Conservation (phyloP, 2,888 invertebrate species). For the Microplitis deprimator region DNA sequence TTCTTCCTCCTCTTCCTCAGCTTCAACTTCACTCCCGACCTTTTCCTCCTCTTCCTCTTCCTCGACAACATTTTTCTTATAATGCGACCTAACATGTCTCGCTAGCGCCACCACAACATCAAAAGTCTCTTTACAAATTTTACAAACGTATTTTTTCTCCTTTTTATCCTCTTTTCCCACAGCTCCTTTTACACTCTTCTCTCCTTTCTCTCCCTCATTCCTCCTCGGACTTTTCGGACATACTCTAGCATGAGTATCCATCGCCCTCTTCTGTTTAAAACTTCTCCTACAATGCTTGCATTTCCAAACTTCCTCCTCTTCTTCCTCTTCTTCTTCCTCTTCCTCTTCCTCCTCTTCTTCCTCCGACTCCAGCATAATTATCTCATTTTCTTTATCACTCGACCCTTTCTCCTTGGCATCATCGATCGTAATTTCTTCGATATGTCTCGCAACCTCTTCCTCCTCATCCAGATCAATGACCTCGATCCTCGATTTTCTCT, state of each 20-base stretch:
- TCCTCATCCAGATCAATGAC: conserved; percentile 60
- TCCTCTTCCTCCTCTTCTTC: conserved; percentile 57
- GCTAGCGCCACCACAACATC: conserved; percentile 66
- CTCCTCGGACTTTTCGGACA: conserved; percentile 60
- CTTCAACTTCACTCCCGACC: conserved; percentile 18
- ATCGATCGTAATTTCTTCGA: conserved; percentile 64
- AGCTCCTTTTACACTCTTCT: conserved; percentile 32
- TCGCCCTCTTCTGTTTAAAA: conserved; percentile 61
- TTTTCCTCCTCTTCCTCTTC: conserved; percentile 18
- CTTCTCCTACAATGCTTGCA: conserved; percentile 62
- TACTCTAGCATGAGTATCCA: conserved; percentile 62
- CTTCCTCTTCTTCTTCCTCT: conserved; percentile 1
- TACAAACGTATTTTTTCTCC: conserved; percentile 63
- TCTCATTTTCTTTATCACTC: conserved; percentile 68
- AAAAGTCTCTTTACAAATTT: conserved; percentile 65
- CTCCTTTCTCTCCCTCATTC: conserved; percentile 45
- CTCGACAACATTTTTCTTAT: conserved; percentile 13
- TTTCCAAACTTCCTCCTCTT: conserved; percentile 50
- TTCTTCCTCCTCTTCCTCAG: conserved; percentile 16
- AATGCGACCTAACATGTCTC: conserved; percentile 60
- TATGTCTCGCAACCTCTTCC: conserved; percentile 42
- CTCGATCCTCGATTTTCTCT: conserved; percentile 58
- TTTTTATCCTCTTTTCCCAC: conserved; percentile 21
- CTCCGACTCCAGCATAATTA: conserved; percentile 67
- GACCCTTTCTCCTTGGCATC: conserved; percentile 67